Percentiles rank a stretch among this genome's conserved stretches.
These are phyloP conservation scores for Eleginops maclovinus DNA, from an alignment of 2,113 vertebrate species.

Conservation along the genomic window DNA sequence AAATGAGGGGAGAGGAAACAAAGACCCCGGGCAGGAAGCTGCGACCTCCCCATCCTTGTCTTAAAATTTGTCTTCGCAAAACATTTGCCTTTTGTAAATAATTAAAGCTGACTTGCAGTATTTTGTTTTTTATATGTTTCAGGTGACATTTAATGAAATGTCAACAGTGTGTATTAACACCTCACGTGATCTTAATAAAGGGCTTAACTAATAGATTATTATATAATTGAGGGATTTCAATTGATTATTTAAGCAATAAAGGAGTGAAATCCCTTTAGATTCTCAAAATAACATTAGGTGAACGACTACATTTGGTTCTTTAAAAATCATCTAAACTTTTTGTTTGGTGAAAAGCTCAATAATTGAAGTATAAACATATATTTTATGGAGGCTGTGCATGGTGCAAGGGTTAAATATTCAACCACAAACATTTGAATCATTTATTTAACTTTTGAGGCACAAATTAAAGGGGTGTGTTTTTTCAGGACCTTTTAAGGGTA, in stretches of 20 bases:
- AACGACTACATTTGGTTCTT: background rate
- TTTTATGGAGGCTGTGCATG: background rate
- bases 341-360: background rate
- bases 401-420: too few relatives aligned
- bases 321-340: background rate
- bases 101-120: background rate
- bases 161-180: background rate
- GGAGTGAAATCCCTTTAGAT: background rate
- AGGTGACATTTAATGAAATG: background rate
- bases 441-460: too few relatives aligned
- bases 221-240: background rate
- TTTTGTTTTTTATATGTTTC: background rate
- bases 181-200: too few relatives aligned
- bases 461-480: too few relatives aligned
- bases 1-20: slow-evolving; percentile 2
- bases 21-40: background rate
- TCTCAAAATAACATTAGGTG: background rate
- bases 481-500: too few relatives aligned
- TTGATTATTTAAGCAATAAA: background rate
- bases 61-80: background rate
- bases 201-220: background rate
- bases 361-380: background rate
- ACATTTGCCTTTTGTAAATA: background rate
- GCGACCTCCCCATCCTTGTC: background rate
- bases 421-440: too few relatives aligned